Evolutionary conservation across 2,888 invertebrate genomes (phyloP).

Genomic region (Pristionchus entomophagus): DNA sequence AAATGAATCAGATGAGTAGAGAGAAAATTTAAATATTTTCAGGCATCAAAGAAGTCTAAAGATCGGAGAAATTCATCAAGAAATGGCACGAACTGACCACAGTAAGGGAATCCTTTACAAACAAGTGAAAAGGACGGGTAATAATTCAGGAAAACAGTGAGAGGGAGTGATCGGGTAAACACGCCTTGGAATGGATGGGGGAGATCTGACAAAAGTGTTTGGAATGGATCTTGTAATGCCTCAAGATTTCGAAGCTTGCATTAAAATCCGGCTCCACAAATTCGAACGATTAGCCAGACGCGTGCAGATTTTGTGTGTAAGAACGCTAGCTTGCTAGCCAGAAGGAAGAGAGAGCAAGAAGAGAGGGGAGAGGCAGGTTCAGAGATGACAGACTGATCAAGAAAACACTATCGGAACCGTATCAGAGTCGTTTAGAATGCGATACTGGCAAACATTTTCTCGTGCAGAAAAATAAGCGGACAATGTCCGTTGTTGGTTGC

Average conservation of each 20-base stretch:
- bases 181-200: not conserved
- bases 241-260: too few species aligned
- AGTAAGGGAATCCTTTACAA: not conserved
- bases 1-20: not conserved
- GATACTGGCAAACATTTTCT: not conserved
- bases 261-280: not conserved
- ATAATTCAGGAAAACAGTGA: not conserved
- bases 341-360: conserved; percentile 14
- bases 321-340: not conserved
- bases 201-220: not conserved
- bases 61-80: too few species aligned
- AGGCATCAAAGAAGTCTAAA: too few species aligned
- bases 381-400: not conserved
- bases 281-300: not conserved
- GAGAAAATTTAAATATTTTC: not conserved
- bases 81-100: not conserved
- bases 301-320: conserved; percentile 8
- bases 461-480: not conserved
- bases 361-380: not conserved
- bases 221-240: too few species aligned
- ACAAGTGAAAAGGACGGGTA: not conserved
- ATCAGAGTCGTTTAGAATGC: not conserved
- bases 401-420: not conserved
- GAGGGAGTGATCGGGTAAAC: not conserved
- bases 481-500: not conserved